Base-by-base conservation (phyloP, 2,113 vertebrate genomes). In the Microcebus lehilahytsara region DNA sequence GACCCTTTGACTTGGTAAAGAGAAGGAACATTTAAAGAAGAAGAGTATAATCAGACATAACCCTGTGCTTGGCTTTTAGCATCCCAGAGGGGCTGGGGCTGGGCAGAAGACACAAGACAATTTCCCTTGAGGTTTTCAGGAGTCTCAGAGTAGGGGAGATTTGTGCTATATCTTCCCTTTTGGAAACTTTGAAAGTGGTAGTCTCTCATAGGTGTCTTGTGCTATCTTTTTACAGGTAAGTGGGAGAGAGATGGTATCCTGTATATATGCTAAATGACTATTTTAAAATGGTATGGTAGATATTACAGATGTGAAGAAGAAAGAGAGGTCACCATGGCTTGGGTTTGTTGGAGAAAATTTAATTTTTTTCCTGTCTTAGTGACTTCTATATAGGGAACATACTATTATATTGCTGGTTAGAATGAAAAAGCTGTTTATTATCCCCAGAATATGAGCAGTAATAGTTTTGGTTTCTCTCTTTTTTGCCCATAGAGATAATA, bases 381-480 rank as follows among this genome's bases (percentile, higher is more conserved):
- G 58, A 89, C 7, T 87, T 93, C 23, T 34, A 3, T 32, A 74
- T 75, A 19, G 32, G 62, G 23, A 79, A 75, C 22, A 89, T 83
- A n/a, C 72, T 85, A 46, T 67, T 75, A 77, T 85, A 34, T 60
- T 91, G 9, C 20, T 83, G 37, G 13, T 83, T 88, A 58, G 10
- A 77, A 86, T 93, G 58, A 84, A 81, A 74, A 75, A 93, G 83
- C 66, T 69, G 14, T 42, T 40, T 80, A 69, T 96, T 88, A n/a
- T 74, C 27, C 53, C 25, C 25, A 92, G 42, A 80, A 95, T 56
- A 49, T 67, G 40, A 92, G 17, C 12, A 80, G 3, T 81, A 67
- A 32, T 42, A 72, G 23, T 85, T n/a, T 96, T 71, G n/a, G 23
- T 14, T n/a, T 92, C 22, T 91, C n/a, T 32, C 0, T 67, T 64